A percentile compares a stretch with the other conserved stretches of the same genome.
phyloP scores from a whole-genome alignment of 2,888 invertebrate genomes.

The Hirtodrosophila trivittata region DNA sequence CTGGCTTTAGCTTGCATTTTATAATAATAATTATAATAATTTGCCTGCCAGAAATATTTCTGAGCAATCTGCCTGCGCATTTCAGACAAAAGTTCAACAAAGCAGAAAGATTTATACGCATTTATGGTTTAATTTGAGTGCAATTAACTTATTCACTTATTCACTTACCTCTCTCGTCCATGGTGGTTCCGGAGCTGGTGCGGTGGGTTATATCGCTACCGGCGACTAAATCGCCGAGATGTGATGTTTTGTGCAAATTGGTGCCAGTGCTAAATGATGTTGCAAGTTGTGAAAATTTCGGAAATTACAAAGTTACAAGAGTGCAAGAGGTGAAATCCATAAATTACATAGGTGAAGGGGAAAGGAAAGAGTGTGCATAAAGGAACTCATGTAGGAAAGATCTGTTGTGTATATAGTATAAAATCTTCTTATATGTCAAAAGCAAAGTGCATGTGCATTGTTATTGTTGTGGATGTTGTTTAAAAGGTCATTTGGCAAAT shows the following conservation, averaged over 20 bases:
- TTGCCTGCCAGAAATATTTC: too few species aligned
- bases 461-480: constrained; percentile 25
- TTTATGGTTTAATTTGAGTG: constrained; percentile 11
- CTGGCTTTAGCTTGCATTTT: too few species aligned
- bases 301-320: constrained; percentile 31
- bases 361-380: constrained; percentile 4
- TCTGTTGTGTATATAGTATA: not conserved
- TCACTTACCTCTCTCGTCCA: constrained; percentile 81
- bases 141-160: constrained; percentile 1
- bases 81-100: too few species aligned
- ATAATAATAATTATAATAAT: too few species aligned
- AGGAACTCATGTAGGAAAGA: not conserved
- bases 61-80: too few species aligned
- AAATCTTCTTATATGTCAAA: constrained; percentile 18
- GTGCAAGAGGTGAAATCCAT: constrained; percentile 27
- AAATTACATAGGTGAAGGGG: not conserved
- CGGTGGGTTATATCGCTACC: constrained; percentile 80
- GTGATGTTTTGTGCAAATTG: constrained; percentile 78
- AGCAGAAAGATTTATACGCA: too few species aligned
- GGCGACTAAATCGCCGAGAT: constrained; percentile 76
- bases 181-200: constrained; percentile 67
- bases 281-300: constrained; percentile 42
- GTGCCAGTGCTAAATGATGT: constrained; percentile 79
- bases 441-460: constrained; percentile 28
- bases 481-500: constrained; percentile 35